Conservation (phyloP, 2,888 invertebrate species). For the Eudasyphora cyanicolor region DNA sequence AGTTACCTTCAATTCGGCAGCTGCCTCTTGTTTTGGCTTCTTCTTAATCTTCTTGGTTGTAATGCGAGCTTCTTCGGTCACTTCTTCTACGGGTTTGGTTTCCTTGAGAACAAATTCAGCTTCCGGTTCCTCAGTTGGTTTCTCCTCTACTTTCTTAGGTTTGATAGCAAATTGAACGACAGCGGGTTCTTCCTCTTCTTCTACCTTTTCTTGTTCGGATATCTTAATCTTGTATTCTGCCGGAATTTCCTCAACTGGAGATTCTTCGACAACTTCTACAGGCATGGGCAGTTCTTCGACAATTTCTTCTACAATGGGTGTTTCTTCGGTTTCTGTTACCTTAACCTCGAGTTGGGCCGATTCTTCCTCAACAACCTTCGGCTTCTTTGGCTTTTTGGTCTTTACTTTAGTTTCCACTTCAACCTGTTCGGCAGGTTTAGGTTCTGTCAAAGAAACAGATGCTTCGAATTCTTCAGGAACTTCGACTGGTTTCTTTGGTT, state of each 20-base stretch:
- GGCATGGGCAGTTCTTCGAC: conserved; percentile 56
- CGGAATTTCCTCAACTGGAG: conserved; percentile 65
- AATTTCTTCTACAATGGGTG: conserved; percentile 72
- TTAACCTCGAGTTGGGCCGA: conserved; percentile 71
- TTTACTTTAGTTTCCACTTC: conserved; percentile 72
- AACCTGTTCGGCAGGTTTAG: conserved; percentile 70
- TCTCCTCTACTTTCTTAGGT: conserved; percentile 45
- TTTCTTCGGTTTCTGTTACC: conserved; percentile 72
- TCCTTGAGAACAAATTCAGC: conserved; percentile 72
- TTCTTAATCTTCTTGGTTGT: conserved; percentile 68
- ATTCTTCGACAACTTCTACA: conserved; percentile 58
- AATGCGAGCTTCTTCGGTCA: conserved; percentile 70
- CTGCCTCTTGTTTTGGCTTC: conserved; percentile 69
- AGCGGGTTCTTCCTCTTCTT: conserved; percentile 66
- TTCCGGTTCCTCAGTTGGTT: conserved; percentile 71
- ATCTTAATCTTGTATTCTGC: conserved; percentile 71
- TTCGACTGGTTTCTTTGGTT: conserved; percentile 55
- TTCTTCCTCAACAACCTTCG: conserved; percentile 70
- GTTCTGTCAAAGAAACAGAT: conserved; percentile 71
- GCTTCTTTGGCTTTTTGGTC: conserved; percentile 71
- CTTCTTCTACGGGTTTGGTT: conserved; percentile 71
- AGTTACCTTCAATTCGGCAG: conserved; percentile 71
- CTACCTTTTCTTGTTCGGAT: conserved; percentile 64
- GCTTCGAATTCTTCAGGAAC: conserved; percentile 73
- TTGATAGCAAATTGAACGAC: conserved; percentile 63